Percentiles rank a stretch among this genome's conserved stretches.
These are phyloP conservation scores for Macrocentrus cingulum DNA, from an alignment of 1,140 invertebrate species.

Conservation along the genomic window DNA sequence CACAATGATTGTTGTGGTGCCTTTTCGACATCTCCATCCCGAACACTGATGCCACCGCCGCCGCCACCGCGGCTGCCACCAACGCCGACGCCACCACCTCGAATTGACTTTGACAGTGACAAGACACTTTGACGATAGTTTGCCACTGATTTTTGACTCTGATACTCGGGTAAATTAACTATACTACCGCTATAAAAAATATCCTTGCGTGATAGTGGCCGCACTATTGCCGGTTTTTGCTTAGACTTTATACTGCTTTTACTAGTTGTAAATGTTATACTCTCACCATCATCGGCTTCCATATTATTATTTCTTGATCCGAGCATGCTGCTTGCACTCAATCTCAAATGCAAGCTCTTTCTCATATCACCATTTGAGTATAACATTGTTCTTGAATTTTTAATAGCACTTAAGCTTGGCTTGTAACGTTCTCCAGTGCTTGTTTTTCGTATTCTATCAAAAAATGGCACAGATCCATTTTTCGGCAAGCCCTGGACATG, in stretches of 20 bases:
- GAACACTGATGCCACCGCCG: no score
- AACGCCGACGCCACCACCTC: no score
- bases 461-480: slow-evolving; percentile 85
- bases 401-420: slow-evolving; percentile 76
- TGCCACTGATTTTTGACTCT: slow-evolving; percentile 88
- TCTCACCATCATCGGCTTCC: slow-evolving; percentile 60
- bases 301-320: slow-evolving; percentile 66
- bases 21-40: slow-evolving; percentile 67
- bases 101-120: slow-evolving; percentile 70
- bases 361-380: slow-evolving; percentile 62
- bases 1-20: slow-evolving; percentile 68
- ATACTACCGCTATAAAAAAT: slow-evolving; percentile 98
- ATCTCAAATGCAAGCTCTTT: slow-evolving; percentile 61
- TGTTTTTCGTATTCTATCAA: slow-evolving; percentile 79
- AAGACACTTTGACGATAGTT: slow-evolving; percentile 83
- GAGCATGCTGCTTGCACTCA: slow-evolving; percentile 64
- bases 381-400: slow-evolving; percentile 54
- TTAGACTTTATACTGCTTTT: slow-evolving; percentile 57
- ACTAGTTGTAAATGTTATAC: slow-evolving; percentile 57
- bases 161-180: slow-evolving; percentile 86
- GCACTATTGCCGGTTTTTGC: slow-evolving; percentile 73
- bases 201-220: slow-evolving; percentile 93
- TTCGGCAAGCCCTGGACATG: slow-evolving; percentile 79
- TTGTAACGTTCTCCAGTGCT: slow-evolving; percentile 77
- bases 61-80: no score